Base-by-base conservation (phyloP, 2,113 vertebrate genomes). In the Pelmatolapia mariae region DNA sequence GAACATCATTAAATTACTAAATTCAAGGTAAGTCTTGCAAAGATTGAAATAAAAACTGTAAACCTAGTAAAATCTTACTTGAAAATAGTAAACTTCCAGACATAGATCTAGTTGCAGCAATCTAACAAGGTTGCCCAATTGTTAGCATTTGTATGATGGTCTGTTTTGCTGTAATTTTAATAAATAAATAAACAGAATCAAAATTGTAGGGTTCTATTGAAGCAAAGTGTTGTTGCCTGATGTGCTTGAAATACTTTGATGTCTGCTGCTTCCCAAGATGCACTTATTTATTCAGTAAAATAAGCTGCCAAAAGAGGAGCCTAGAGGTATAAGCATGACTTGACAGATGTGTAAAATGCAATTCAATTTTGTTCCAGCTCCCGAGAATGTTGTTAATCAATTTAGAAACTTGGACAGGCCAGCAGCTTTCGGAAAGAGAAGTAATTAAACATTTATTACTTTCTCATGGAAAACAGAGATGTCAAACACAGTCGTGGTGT, bases 381-480 rank as follows among this genome's bases (percentile, higher is more conserved):
- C 79, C 53, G 6, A 52, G 86, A 93, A 92, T 59, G 86, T 87
- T 89, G 91, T 94, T 94, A 89, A 96, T 95, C 83, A 93, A 56
- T 82, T 47, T 90, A 47, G 47, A 91, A 68, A 80, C 52, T 82
- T 89, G 83, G 83, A 86, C 47, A 85, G 76, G 56, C 78, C 83
- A 83, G 22, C 71, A 19, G 50, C 80, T 92, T 85, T 82, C 63
- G 38, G 84, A 94, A 92, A 73, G 76, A 52, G 45, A 33, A 45
- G 40, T 94, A 95, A 95, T 95, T 93, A 93, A 83, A 87, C 80
- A 24, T 2, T 83, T 93, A 92, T 90, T 91, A 94, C 82, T 92
- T 93, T 91, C 85, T 88, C 87, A 89, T 95, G 90, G 50, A 87
- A 82, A 81, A 50, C 1, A 12, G 40, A 76, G 73, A 80, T 8